These are phyloP conservation scores for Lucinisca nassula DNA, from an alignment of 2,888 invertebrate genomes.

Conservation along the genomic window DNA sequence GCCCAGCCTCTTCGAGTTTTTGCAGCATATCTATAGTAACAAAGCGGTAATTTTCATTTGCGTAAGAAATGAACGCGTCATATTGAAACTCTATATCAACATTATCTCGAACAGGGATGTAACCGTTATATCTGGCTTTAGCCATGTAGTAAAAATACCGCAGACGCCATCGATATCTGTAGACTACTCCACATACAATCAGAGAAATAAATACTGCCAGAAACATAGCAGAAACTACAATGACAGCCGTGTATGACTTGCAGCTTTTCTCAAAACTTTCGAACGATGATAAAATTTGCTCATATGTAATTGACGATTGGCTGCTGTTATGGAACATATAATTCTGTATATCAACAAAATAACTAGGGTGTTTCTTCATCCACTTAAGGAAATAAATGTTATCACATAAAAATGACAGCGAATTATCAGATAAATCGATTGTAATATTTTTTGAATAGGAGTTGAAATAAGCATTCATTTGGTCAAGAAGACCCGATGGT, in stretches of 20 bases:
- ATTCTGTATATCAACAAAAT: slow-evolving; percentile 6
- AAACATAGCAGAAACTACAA: slow-evolving; percentile 14
- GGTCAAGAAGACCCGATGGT: slow-evolving; percentile 22
- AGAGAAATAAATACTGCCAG: slow-evolving; percentile 37
- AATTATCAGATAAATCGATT: slow-evolving; percentile 30
- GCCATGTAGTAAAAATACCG: slow-evolving; percentile 55
- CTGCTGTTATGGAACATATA: slow-evolving; percentile 6
- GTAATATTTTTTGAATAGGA: neutral
- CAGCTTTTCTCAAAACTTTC: slow-evolving; percentile 21
- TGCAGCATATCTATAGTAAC: slow-evolving; percentile 17
- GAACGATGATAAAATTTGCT: neutral
- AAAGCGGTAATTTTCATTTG: slow-evolving; percentile 44
- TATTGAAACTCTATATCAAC: slow-evolving; percentile 21
- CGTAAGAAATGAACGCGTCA: slow-evolving; percentile 58
- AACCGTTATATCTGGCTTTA: slow-evolving; percentile 5
- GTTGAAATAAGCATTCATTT: neutral
- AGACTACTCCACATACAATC: slow-evolving; percentile 34
- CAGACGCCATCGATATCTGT: slow-evolving; percentile 63
- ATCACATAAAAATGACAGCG: slow-evolving; percentile 19
- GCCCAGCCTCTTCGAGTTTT: slow-evolving; percentile 34
- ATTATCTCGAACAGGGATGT: neutral
- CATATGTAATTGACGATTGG: neutral
- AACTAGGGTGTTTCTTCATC: slow-evolving; percentile 14
- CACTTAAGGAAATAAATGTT: slow-evolving; percentile 34
- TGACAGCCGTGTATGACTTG: neutral